Evolutionary conservation across 2,113 vertebrate genomes (phyloP).

Genomic region (Pyrgilauda ruficollis): DNA sequence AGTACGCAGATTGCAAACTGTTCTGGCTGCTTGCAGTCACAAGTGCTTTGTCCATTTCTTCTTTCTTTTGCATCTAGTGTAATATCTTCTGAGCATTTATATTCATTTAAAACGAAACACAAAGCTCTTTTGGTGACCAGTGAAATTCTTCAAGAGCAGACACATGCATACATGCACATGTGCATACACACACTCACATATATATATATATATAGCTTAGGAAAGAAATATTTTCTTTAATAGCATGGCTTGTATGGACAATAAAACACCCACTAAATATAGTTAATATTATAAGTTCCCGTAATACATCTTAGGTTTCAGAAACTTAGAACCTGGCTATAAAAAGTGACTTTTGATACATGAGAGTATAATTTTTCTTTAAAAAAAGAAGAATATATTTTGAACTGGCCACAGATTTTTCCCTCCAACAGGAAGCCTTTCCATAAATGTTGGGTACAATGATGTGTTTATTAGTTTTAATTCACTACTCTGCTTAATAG

Average conservation of each 20-base stretch:
- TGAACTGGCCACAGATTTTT: not conserved
- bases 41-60: conserved; percentile 8
- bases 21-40: not conserved
- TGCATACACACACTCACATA: accelerated
- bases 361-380: not conserved
- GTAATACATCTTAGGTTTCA: conserved; percentile 21
- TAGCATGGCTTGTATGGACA: not conserved
- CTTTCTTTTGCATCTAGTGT: not conserved
- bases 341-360: not conserved
- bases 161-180: accelerated
- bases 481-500: not conserved
- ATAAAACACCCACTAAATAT: conserved; percentile 6
- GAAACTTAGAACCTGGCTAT: not conserved
- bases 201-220: accelerated
- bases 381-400: not conserved
- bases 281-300: conserved; percentile 25
- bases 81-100: not conserved
- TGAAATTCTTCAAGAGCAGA: not conserved
- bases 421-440: not conserved
- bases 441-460: not conserved
- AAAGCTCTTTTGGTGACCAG: not conserved
- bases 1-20: not conserved
- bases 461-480: conserved; percentile 36
- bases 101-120: not conserved
- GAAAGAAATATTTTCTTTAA: not conserved